Evolutionary conservation across 2,888 invertebrate species (phyloP), one percentile per base, ranked within the genome.

Genomic region (Thumatha senex): DNA sequence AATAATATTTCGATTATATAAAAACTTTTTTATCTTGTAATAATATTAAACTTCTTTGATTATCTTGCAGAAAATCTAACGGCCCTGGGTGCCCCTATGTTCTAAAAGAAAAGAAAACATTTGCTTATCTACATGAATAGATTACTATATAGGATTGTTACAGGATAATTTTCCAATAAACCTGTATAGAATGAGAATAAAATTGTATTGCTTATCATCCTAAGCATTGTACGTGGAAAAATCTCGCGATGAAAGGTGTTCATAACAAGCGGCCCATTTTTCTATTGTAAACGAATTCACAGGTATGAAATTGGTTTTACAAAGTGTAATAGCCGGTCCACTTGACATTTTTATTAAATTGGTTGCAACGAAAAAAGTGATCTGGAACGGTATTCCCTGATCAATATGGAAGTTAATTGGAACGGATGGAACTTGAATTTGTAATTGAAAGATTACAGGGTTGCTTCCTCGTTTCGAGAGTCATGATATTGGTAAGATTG

Each of bases 391-490:
- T 65, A 75, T 74, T 72, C 78, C 75, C 76, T 72, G 80, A 82
- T 82, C 84, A 74, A 82, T 82, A 80, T 77, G 67, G 71, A 82
- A 84, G 76, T 84, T 86, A 85, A 86, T 87, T 86, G 86, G 82
- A 81, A 76, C 67, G 75, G 80, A 83, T 81, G 82, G 76, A 69
- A 77, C 81, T 84, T 80, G 84, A 84, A 84, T 85, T 79, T 76
- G 78, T 83, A 84, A 86, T 84, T 84, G 82, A 80, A 82, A 82
- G 83, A 82, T 84, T 81, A 82, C 78, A 76, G 77, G 74, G 78
- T 75, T 65, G 67, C 64, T 69, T 70, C 69, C 65, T 57, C 51
- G 58, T 58, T 69, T 73, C 60, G 61, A 76, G 71, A 67, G 72
- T 63, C 64, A 60, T 56, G 60, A 58, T 61, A 72, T 70, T 74